Base-by-base conservation (phyloP, 2,797 vertebrate genomes). In the Heteromormyrus szaboi region DNA sequence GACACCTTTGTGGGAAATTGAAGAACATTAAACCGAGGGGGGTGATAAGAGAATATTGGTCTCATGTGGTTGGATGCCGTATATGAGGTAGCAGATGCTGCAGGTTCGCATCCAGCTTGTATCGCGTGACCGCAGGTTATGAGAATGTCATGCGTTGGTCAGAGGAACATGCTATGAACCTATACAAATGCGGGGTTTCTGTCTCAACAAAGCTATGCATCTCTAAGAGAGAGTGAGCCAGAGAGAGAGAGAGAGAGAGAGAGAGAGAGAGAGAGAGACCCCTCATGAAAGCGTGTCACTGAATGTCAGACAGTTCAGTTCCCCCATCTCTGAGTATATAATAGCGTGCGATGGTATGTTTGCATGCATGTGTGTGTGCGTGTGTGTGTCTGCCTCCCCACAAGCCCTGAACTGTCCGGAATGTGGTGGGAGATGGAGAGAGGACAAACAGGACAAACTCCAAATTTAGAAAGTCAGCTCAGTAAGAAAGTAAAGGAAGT, bases 401-500 rank as follows among this genome's bases (percentile, higher is more conserved):
- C 54, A 54, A 59, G 53, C 37, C 56, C 72, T 22, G 1, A 25
- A 84, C 85, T 88, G 79, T 81, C 51, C 56, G 25, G 88, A 41
- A 59, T 62, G 68, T 92, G 91, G 89, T 85, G 44, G 62, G n/a
- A 19, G 14, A 50, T n/a, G 65, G 19, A 51, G 76, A 22, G 48
- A 89, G 87, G 1, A 86, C 22, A 48, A 81, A 83, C 7, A 83
- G 44, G 11, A 83, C 89, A 53, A 29, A 59, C 4, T 89, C 51
- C 19, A 29, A n/a, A 62, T 88, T 88, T 46, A 9, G 90, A 46
- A 83, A 44, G 6, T 48, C 33, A 8, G 17, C 76, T 5, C 37
- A 33, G 11, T 17, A 53, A 9, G 19, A 48, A 83, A 44, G 50
- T 41, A 56, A 81, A 86, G 91, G 50, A 91, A 90, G 91, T 92